These are phyloP conservation scores for Myanophis thanlyinensis DNA, from an alignment of 2,113 vertebrate genomes.

Conservation along the genomic window DNA sequence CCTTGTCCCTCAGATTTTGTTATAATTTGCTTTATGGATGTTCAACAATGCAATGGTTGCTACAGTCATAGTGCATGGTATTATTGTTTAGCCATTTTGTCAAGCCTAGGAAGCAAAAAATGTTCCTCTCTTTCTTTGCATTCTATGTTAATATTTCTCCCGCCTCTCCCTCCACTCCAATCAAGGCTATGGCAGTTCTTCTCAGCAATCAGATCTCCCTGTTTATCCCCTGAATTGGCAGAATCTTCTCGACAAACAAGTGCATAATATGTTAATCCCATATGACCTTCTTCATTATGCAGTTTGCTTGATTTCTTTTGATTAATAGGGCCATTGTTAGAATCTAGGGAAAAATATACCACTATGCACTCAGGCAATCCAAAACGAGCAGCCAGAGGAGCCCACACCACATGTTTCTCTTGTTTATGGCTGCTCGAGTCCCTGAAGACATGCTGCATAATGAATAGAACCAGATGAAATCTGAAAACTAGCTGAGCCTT, in stretches of 20 bases:
- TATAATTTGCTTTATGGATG: not conserved
- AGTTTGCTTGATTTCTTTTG: conserved; percentile 22
- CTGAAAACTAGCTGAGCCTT: not conserved
- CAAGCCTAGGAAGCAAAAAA: not conserved
- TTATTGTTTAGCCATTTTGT: conserved; percentile 3
- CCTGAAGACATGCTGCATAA: not conserved
- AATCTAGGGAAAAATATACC: not conserved
- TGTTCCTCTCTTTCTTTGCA: not conserved
- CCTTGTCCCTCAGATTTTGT: not conserved
- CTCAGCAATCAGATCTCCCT: conserved; percentile 18
- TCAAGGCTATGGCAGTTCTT: not conserved
- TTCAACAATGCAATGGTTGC: not conserved
- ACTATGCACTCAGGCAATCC: not conserved
- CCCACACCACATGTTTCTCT: not conserved
- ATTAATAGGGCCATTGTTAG: conserved; percentile 29
- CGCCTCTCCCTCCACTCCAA: not conserved
- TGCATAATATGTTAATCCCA: conserved; percentile 10
- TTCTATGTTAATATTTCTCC: not conserved
- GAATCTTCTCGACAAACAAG: conserved; percentile 3
- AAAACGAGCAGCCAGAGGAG: not conserved
- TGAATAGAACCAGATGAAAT: conserved; percentile 10
- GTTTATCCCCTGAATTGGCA: conserved; percentile 21
- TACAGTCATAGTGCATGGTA: not conserved
- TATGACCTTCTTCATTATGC: conserved; percentile 20
- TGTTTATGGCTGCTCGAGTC: conserved; percentile 21